Evolutionary conservation across 2,888 invertebrate species (phyloP).

Genomic region (Parascotia fuliginaria): DNA sequence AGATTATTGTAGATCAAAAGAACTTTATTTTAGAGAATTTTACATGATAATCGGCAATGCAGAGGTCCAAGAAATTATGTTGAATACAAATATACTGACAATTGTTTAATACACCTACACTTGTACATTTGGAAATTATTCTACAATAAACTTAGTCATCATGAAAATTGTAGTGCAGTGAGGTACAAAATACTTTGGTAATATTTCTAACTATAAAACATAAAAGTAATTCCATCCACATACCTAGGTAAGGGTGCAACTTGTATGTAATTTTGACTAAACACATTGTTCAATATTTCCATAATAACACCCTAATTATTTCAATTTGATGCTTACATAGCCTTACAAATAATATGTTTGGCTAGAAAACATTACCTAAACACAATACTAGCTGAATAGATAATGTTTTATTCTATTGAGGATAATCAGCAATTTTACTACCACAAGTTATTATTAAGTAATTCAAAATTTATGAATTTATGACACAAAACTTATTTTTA

Average conservation of each 20-base stretch:
- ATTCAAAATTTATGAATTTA: conserved; percentile 43
- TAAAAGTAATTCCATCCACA: conserved; percentile 68
- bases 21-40: conserved; percentile 86
- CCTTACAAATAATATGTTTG: conserved; percentile 54
- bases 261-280: conserved; percentile 60
- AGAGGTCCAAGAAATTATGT: conserved; percentile 82
- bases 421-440: conserved; percentile 49
- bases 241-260: conserved; percentile 68
- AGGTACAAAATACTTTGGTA: conserved; percentile 63
- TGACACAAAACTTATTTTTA: conserved; percentile 39
- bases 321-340: conserved; percentile 53
- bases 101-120: conserved; percentile 79
- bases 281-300: conserved; percentile 54
- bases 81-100: conserved; percentile 81
- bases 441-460: conserved; percentile 48
- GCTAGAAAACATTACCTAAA: conserved; percentile 40
- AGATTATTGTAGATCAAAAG: conserved; percentile 79
- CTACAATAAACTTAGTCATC: conserved; percentile 76
- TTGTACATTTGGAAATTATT: conserved; percentile 77
- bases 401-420: conserved; percentile 54
- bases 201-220: conserved; percentile 59
- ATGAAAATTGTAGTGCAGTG: conserved; percentile 68
- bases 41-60: conserved; percentile 86
- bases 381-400: conserved; percentile 66
- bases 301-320: conserved; percentile 62